Conservation (phyloP, 2,113 vertebrate species). For the Labeo rohita region DNA sequence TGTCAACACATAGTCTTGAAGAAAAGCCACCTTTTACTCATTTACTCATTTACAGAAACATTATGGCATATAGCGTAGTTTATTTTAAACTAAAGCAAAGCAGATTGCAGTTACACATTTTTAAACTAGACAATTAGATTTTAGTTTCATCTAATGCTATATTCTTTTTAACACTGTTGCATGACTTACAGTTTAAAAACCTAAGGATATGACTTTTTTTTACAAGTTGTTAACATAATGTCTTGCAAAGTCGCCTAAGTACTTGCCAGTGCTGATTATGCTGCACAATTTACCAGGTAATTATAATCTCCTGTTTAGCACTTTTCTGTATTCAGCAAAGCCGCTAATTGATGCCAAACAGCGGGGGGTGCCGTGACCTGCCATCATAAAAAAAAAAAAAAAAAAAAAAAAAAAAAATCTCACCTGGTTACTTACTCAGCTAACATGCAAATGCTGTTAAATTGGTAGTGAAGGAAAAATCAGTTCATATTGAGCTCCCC, state of each 20-base stretch:
- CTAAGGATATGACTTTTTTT: background rate
- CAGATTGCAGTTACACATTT: background rate
- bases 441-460: constrained; percentile 22
- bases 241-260: background rate
- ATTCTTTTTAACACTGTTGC: background rate
- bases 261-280: constrained; percentile 25
- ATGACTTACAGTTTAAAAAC: background rate
- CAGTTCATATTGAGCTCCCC: constrained; percentile 36
- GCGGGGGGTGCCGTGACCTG: constrained; percentile 18
- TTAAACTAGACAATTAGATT: background rate
- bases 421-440: constrained; percentile 26
- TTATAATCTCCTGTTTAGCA: constrained; percentile 11
- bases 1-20: background rate
- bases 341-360: constrained; percentile 21
- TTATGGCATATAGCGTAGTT: background rate
- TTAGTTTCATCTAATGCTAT: background rate
- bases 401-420: background rate
- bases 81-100: background rate
- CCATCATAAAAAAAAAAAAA: background rate
- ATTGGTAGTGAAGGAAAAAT: background rate
- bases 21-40: background rate
- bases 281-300: constrained; percentile 30
- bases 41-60: background rate
- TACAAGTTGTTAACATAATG: background rate
- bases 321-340: constrained; percentile 18